A percentile compares a stretch with the other conserved stretches of the same genome.
Evolutionary conservation across 1,140 invertebrate species (phyloP).

Genomic region (Mactra quadrangularis): DNA sequence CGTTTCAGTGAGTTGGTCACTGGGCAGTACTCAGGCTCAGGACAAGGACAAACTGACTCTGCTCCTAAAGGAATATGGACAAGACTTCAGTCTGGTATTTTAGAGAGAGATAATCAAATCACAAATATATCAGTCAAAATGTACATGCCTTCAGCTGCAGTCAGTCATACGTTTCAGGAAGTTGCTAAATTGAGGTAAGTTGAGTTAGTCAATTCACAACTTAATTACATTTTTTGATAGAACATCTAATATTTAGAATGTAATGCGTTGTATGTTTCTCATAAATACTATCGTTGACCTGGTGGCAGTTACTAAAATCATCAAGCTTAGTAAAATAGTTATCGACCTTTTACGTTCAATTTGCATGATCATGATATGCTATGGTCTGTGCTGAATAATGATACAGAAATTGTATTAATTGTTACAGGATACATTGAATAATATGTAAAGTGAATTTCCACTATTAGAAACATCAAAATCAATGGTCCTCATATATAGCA

Average conservation of each 20-base stretch:
- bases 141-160: conserved; percentile 43
- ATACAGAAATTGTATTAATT: no score
- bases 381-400: no score
- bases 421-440: no score
- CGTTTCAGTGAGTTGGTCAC: not conserved
- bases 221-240: no score
- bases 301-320: not conserved
- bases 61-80: conserved; percentile 44
- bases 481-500: no score
- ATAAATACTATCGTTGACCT: not conserved
- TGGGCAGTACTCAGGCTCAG: not conserved
- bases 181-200: conserved; percentile 55
- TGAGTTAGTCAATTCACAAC: no score
- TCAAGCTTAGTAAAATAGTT: not conserved
- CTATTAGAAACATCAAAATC: no score
- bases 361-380: no score
- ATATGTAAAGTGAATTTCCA: no score
- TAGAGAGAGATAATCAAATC: conserved; percentile 1
- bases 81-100: conserved; percentile 1
- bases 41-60: not conserved
- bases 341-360: not conserved
- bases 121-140: conserved; percentile 27
- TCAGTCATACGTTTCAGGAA: conserved; percentile 45
- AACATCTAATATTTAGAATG: no score
- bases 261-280: no score